These are phyloP conservation scores for Zaprionus taronus DNA, from an alignment of 1,140 invertebrate species.

Conservation along the genomic window DNA sequence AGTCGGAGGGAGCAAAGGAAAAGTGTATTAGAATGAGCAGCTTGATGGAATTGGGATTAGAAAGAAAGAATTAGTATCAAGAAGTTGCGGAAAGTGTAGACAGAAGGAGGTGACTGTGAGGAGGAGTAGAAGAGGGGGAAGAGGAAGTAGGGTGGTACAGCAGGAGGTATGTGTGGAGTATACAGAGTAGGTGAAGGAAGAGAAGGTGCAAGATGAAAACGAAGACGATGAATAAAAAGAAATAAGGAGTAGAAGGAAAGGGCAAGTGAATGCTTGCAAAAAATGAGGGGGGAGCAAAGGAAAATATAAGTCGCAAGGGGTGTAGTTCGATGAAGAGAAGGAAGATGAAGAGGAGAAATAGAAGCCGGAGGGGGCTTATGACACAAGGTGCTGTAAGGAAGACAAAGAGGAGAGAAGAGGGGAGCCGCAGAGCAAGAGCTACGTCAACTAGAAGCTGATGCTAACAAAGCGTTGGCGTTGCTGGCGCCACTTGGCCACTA, in stretches of 20 bases:
- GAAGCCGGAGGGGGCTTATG: no score
- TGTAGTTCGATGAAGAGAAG: no score
- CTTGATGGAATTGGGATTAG: no score
- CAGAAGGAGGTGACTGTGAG: no score
- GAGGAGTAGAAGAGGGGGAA: not conserved
- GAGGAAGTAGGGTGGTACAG: not conserved
- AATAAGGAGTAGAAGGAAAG: not conserved
- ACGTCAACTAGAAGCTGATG: not conserved
- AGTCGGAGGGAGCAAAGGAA: not conserved
- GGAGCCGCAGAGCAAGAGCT: not conserved
- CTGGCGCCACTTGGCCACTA: slow-evolving; percentile 57
- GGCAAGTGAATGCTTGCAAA: not conserved
- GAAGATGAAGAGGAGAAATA: no score
- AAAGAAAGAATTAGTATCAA: no score
- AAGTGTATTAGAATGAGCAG: not conserved
- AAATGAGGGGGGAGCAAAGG: not conserved
- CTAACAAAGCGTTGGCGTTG: slow-evolving; percentile 60
- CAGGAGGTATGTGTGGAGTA: not conserved
- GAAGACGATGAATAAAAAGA: not conserved
- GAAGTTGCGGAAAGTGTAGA: no score
- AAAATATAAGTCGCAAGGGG: no score
- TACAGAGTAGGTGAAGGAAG: not conserved
- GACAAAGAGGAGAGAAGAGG: not conserved
- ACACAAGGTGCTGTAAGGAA: not conserved
- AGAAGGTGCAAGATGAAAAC: not conserved